A percentile compares a stretch with the other conserved stretches of the same genome.
These are phyloP conservation scores for Chlamydotis undulata DNA, from an alignment of 2,113 vertebrate genomes.

Conservation along the genomic window DNA sequence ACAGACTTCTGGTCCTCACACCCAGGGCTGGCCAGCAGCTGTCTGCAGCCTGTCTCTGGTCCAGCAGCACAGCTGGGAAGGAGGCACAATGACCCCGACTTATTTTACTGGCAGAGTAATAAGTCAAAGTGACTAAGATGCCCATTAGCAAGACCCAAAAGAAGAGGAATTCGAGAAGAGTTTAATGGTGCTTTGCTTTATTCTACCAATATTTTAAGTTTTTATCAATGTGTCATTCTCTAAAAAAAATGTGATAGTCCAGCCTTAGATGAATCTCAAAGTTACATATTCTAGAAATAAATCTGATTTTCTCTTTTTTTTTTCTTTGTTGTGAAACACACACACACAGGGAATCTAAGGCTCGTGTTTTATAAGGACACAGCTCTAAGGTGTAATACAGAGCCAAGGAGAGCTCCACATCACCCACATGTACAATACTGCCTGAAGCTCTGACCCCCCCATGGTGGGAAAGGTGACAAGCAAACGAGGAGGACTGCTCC, in stretches of 20 bases:
- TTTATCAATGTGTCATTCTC: not conserved
- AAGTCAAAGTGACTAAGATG: not conserved
- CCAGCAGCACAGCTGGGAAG: not conserved
- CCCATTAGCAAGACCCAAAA: not conserved
- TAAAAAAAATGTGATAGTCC: not conserved
- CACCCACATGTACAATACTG: not conserved
- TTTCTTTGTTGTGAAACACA: not conserved
- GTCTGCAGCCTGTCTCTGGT: not conserved
- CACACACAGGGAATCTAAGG: not conserved
- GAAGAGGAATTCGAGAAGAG: not conserved
- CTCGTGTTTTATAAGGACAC: not conserved
- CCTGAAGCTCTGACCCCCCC: rapidly evolving
- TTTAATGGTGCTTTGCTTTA: not conserved
- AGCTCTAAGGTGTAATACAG: not conserved
- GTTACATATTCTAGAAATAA: not conserved
- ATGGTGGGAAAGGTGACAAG: not conserved
- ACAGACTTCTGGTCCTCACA: not conserved
- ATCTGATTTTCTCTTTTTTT: not conserved
- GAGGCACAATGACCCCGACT: not conserved
- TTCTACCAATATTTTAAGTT: not conserved
- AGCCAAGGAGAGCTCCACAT: not conserved
- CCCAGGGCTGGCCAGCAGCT: not conserved
- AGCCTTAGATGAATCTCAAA: not conserved
- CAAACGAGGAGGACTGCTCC: not conserved
- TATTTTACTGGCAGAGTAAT: not conserved